These are phyloP conservation scores for Pachycephus smyrnensis DNA, from an alignment of 2,888 invertebrate species.

Conservation along the genomic window DNA sequence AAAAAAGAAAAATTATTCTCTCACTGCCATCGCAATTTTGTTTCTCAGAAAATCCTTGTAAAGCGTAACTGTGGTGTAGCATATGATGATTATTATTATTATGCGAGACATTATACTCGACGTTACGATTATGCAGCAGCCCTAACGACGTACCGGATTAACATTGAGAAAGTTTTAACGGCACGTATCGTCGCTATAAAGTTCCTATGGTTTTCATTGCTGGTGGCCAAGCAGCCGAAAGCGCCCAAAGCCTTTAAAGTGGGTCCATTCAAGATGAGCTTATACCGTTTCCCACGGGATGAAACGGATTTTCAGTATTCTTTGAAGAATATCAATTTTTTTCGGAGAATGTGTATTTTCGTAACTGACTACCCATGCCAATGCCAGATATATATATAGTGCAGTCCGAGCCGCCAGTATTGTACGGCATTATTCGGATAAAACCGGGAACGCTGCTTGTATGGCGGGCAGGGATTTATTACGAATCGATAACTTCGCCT, in stretches of 20 bases:
- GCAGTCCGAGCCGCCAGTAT: slow-evolving; percentile 27
- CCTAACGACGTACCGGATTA: slow-evolving; percentile 4
- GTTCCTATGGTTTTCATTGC: slow-evolving; percentile 1
- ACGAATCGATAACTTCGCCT: slow-evolving; percentile 50
- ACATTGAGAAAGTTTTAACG: slow-evolving; percentile 5
- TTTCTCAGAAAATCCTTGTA: not conserved
- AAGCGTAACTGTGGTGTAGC: not conserved
- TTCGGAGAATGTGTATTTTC: slow-evolving; percentile 44
- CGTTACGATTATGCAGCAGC: not conserved
- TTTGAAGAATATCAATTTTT: not conserved
- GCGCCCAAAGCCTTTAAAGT: slow-evolving; percentile 6
- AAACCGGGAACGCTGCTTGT: slow-evolving; percentile 43
- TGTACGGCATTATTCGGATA: slow-evolving; percentile 51
- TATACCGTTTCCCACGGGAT: not conserved
- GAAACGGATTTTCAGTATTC: not conserved
- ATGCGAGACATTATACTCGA: not conserved
- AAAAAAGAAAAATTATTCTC: not conserved
- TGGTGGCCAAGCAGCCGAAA: not conserved
- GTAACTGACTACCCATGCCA: slow-evolving; percentile 41
- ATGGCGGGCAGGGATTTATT: slow-evolving; percentile 49
- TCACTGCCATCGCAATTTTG: not conserved
- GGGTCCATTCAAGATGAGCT: slow-evolving; percentile 11
- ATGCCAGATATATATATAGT: not conserved
- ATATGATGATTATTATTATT: not conserved
- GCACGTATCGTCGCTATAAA: not conserved